phyloP scores from a whole-genome alignment of 2,113 vertebrate species.

The Montifringilla adamsi region DNA sequence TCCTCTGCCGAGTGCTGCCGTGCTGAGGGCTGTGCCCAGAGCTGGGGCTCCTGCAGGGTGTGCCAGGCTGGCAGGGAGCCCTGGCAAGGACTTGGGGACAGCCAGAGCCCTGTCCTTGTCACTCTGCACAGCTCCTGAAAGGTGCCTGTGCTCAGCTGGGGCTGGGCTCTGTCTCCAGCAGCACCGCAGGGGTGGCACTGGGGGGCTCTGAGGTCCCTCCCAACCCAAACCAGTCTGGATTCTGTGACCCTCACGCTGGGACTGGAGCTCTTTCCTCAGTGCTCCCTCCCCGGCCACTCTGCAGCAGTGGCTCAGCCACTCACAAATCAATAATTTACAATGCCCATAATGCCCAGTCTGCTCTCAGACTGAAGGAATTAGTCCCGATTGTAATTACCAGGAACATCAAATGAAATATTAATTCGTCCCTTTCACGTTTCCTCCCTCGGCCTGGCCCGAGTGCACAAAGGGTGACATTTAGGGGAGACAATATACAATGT shows the following conservation, averaged over 20 bases:
- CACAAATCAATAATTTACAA: background rate
- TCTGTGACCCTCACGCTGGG: background rate
- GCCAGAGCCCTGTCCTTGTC: background rate
- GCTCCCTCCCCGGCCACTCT: background rate
- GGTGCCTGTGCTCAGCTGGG: background rate
- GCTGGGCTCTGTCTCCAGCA: background rate
- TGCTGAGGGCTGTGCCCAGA: background rate
- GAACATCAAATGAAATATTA: background rate
- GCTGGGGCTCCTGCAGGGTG: background rate
- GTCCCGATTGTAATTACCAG: background rate
- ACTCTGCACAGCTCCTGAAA: background rate
- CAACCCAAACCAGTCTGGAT: rapidly evolving
- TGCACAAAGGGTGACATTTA: background rate
- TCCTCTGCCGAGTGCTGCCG: background rate
- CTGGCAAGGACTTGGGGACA: background rate
- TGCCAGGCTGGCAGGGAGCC: background rate
- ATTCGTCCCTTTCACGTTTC: background rate
- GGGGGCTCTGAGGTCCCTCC: rapidly evolving
- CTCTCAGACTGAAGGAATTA: background rate
- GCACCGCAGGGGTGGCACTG: background rate
- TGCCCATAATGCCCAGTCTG: background rate
- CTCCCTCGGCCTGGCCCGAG: background rate
- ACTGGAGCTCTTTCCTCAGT: background rate
- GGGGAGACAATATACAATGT: background rate
- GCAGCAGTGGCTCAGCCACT: background rate